Base-by-base conservation (phyloP, 2,888 invertebrate genomes). In the Tortrix viridana region DNA sequence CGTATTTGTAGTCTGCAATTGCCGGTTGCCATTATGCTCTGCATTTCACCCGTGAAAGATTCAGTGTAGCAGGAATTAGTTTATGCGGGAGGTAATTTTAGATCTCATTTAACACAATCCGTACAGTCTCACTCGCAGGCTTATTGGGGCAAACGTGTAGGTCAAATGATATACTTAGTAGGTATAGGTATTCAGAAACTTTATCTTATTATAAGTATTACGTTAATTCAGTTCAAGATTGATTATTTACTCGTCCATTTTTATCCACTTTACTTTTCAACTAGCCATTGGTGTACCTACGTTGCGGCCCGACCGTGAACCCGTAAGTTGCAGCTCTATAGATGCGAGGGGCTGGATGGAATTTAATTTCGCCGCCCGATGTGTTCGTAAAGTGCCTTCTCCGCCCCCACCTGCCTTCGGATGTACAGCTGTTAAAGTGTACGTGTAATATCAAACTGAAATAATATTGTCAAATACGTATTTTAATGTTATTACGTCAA, bases 291-390 rank as follows among this genome's bases (percentile, higher is more conserved):
- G 71, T 23, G 72, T 72, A 75, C n/a, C n/a, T n/a, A n/a, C 73
- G 74, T 76, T 78, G 72, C 72, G 68, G 71, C 67, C 65, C 69
- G 61, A 76, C 81, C 79, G 76, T 75, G 74, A 66, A 73, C 75
- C 75, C 72, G 73, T 72, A 74, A 79, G 72, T 75, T 72, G 76
- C 77, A 82, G 71, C 73, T 74, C 38, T 57, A 32, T 44, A 75
- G 77, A 82, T 75, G 77, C 71, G 75, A 69, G 73, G 73, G 75
- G 76, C 77, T 77, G 78, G 75, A 75, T 75, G 81, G 83, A 83
- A 82, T 84, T 83, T 84, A 80, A 82, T 84, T 83, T 79, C 72
- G 69, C 75, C 74, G 50, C 52, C 52, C 54, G 44, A 58, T 59
- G 62, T 62, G 50, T 57, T 50, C 38, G 62, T 62, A 56, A 62